Evolutionary conservation across 2,113 vertebrate genomes (phyloP).

Genomic region (Anarrhichthys ocellatus): DNA sequence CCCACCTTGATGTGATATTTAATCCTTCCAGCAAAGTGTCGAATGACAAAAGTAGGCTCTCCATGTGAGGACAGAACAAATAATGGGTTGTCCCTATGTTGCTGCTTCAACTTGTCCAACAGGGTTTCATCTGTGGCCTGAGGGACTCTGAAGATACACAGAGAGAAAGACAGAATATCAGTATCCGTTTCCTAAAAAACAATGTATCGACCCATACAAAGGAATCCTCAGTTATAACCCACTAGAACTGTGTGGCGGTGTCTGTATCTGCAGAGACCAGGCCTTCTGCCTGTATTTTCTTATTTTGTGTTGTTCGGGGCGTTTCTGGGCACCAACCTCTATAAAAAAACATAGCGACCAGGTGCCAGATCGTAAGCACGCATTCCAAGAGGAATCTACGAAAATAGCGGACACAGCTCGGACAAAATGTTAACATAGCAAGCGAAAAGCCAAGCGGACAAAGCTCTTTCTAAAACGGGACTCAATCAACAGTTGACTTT

Average conservation of each 20-base stretch:
- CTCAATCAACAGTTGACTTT: too few species aligned
- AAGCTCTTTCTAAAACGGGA: not conserved
- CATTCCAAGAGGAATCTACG: not conserved
- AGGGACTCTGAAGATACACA: slow-evolving; percentile 84
- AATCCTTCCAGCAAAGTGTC: slow-evolving; percentile 93
- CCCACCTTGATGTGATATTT: slow-evolving; percentile 93
- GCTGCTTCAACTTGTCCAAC: slow-evolving; percentile 91
- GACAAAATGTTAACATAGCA: not conserved
- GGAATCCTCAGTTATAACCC: not conserved
- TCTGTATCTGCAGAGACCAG: not conserved
- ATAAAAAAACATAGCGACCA: not conserved
- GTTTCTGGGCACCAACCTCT: not conserved
- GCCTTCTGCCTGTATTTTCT: not conserved
- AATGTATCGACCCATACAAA: not conserved
- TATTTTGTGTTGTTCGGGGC: not conserved
- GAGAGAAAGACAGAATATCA: slow-evolving; percentile 24
- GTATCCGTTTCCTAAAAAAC: slow-evolving; percentile 6
- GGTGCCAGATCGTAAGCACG: not conserved
- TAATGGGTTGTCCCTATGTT: slow-evolving; percentile 88
- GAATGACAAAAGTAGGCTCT: slow-evolving; percentile 90
- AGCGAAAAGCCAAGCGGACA: not conserved
- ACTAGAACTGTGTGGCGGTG: not conserved
- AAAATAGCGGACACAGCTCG: not conserved
- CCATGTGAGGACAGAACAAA: slow-evolving; percentile 87
- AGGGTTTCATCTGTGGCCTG: slow-evolving; percentile 89